Conservation (phyloP, 1,140 invertebrate species). For the Thalassaphorura encarpata region DNA sequence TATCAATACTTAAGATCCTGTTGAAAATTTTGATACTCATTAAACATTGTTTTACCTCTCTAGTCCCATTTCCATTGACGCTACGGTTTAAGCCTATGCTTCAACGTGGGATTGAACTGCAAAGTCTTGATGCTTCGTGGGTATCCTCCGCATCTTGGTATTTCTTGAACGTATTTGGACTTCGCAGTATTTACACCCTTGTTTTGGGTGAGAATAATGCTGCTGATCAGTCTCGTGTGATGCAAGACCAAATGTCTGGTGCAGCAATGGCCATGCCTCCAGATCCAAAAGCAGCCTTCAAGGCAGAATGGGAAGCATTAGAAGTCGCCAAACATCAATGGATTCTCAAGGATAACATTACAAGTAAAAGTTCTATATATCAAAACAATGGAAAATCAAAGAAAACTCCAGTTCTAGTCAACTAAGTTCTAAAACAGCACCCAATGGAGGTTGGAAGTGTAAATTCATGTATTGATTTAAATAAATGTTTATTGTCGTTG, state of each 20-base stretch:
- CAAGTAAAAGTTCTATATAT: too few relatives aligned
- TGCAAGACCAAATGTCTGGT: constrained; percentile 95
- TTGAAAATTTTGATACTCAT: too few relatives aligned
- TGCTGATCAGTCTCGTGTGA: constrained; percentile 89
- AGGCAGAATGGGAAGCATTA: constrained; percentile 97
- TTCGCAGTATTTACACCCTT: constrained; percentile 93
- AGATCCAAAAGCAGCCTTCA: constrained; percentile 97
- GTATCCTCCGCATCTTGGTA: constrained; percentile 99
- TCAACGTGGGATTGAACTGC: constrained; percentile 91
- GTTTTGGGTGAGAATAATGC: constrained; percentile 98
- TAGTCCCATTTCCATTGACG: constrained; percentile 97
- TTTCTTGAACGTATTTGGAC: constrained; percentile 97
- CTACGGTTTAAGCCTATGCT: constrained; percentile 98
- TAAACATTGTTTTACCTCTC: constrained; percentile 98
- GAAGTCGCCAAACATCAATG: constrained; percentile 92
- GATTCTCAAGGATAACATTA: constrained; percentile 68
- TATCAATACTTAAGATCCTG: too few relatives aligned
- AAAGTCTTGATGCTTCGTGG: constrained; percentile 95
- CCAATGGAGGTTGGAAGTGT: too few relatives aligned
- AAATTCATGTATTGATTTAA: too few relatives aligned
- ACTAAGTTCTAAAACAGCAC: too few relatives aligned
- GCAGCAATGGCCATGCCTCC: constrained; percentile 93
- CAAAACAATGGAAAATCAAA: too few relatives aligned
- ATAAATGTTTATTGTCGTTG: too few relatives aligned
- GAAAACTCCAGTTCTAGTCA: too few relatives aligned